Conservation (phyloP, 2,113 vertebrate genomes). For the Tetraodon nigroviridis region DNA sequence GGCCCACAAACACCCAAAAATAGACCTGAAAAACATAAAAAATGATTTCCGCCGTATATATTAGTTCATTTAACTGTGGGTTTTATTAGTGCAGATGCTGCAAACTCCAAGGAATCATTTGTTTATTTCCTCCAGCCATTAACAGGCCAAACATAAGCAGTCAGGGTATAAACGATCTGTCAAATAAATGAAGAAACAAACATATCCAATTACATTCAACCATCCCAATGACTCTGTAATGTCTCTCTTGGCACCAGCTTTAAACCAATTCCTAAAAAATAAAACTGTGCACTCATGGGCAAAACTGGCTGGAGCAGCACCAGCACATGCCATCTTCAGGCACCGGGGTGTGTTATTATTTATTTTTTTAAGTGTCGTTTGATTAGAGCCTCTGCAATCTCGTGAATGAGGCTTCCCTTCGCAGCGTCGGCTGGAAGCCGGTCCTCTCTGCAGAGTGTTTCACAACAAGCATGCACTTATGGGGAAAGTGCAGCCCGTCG, state of each 20-base stretch:
- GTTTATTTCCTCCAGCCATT: slow-evolving; percentile 5
- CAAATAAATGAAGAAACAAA: slow-evolving; percentile 2
- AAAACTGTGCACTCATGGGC: neutral
- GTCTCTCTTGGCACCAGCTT: neutral
- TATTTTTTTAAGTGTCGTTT: slow-evolving; percentile 9
- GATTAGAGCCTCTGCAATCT: neutral
- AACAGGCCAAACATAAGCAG: neutral
- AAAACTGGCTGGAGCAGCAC: slow-evolving; percentile 13
- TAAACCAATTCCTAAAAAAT: slow-evolving; percentile 1
- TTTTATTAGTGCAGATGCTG: too few relatives aligned
- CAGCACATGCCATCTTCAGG: slow-evolving; percentile 25
- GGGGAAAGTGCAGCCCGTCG: neutral
- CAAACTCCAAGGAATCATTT: too few relatives aligned
- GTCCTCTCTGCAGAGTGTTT: neutral
- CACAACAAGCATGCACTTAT: neutral
- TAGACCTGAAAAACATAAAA: too few relatives aligned
- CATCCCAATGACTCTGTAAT: neutral
- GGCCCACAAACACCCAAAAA: too few relatives aligned
- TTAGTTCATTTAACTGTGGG: neutral
- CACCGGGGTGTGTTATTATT: neutral
- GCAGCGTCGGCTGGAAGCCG: slow-evolving; percentile 5
- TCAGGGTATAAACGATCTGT: slow-evolving; percentile 5
- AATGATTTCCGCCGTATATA: too few relatives aligned
- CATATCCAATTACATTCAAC: neutral
- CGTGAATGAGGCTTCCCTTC: slow-evolving; percentile 17